Percentiles rank a stretch among this genome's conserved stretches.
Conservation (phyloP, 2,797 vertebrate genomes). For the Microctenopoma lineatum region DNA sequence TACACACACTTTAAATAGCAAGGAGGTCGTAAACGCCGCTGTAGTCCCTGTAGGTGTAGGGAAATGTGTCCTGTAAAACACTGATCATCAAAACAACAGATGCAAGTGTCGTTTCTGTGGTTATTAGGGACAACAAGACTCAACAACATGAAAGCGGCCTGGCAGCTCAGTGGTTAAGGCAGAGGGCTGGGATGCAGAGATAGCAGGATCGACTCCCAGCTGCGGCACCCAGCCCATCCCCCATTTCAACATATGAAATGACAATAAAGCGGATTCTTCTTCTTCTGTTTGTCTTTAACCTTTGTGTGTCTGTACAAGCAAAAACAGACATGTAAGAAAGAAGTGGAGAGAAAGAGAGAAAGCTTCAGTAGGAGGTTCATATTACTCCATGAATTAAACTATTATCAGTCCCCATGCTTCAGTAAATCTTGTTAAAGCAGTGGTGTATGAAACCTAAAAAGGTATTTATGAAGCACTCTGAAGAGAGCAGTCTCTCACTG, state of each 20-base stretch:
- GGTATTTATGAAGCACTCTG: constrained; percentile 55
- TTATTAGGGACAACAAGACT: constrained; percentile 29
- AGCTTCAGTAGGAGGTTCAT: constrained; percentile 24
- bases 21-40: constrained; percentile 31
- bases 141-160: no score
- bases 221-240: no score
- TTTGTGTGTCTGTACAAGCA: constrained; percentile 4
- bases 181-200: no score
- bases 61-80: constrained; percentile 27
- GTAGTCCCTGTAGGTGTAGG: constrained; percentile 26
- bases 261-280: no score
- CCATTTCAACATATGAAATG: no score
- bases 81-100: constrained; percentile 40
- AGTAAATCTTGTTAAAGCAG: constrained; percentile 52
- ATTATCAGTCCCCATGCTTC: constrained; percentile 49
- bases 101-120: constrained; percentile 21
- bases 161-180: no score
- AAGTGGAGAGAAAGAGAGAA: constrained; percentile 37
- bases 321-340: constrained; percentile 41
- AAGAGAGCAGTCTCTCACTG: constrained; percentile 17
- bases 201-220: no score
- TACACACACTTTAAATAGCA: constrained; percentile 60
- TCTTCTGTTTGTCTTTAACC: no score
- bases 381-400: constrained; percentile 49
- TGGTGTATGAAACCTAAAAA: constrained; percentile 41